Base-by-base conservation (phyloP, 2,888 invertebrate species). In the Gnatocerus cornutus region DNA sequence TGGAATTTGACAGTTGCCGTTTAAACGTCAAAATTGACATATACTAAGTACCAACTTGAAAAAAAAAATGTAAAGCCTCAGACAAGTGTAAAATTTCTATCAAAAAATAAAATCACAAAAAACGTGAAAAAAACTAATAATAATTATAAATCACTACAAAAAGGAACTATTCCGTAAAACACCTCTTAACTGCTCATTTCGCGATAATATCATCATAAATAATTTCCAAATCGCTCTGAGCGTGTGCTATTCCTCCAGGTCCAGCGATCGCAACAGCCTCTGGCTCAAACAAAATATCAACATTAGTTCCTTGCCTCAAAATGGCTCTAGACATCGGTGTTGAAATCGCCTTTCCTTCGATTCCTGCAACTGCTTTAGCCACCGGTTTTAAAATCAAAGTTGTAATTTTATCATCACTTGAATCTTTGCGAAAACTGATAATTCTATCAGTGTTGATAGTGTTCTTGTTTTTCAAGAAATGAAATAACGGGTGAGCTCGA, bases 231-330 rank as follows among this genome's bases (percentile, higher is more conserved):
- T 92, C 91, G 63, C 93, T 92, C 79, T 92, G 89, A 0, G 93
- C 93, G 79, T 92, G 92, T 0, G 93, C 93, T 53, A 90, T 88
- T 6, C 93, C 93, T 3, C 92, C 92, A 30, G 92, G 92, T 4
- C 93, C 93, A 1, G 89, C 92, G 3, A 93, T 87, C 1, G 93
- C 93, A 0, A 91, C 88, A 0, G 92, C 91, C 69, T 88, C 87
- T 1, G 93, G 93, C 71, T 88, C 87, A 79, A 91, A 92, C 13
- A 89, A 83, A 50, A 93, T 89, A 69, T 90, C 88, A 0, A 89
- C 91, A 64, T 87, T 86, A 43, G 87, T 87, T 16, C 90, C 90
- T 72, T 87, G 86, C 63, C 88, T 87, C 10, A 92, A 84, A 27
- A 91, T 81, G 6, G 92, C 92, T 73, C 87, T 87, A 0, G 93